Evolutionary conservation across 2,888 invertebrate genomes (phyloP).

Genomic region (Tuta absoluta): DNA sequence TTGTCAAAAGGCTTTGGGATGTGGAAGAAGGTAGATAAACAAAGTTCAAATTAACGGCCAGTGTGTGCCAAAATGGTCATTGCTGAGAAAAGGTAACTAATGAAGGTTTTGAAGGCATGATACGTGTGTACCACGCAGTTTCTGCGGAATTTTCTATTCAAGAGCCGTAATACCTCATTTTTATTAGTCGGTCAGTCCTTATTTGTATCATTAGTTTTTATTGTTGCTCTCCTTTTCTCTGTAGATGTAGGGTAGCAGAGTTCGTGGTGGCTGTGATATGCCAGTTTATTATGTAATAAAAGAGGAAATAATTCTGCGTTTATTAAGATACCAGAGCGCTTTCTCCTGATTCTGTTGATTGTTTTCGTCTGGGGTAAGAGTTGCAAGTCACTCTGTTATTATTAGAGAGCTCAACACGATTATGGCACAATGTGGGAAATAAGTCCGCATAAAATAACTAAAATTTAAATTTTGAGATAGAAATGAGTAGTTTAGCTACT

Average conservation of each 20-base stretch:
- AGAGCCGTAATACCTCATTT: conserved; percentile 29
- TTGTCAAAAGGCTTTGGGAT: neutral
- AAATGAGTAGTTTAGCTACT: too few relatives aligned
- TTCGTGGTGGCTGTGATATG: conserved; percentile 16
- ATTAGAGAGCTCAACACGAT: neutral
- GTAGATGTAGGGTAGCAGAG: conserved; percentile 13
- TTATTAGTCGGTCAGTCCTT: conserved; percentile 22
- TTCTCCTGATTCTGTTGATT: neutral
- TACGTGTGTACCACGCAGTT: conserved; percentile 11
- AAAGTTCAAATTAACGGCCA: conserved; percentile 9
- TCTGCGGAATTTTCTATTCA: conserved; percentile 30
- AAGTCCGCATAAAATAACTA: neutral
- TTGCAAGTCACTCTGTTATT: neutral
- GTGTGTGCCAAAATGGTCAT: neutral
- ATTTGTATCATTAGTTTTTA: conserved; percentile 28
- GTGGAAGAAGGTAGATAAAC: neutral
- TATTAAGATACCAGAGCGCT: neutral
- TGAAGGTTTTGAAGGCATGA: conserved; percentile 19
- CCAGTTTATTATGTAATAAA: conserved; percentile 18
- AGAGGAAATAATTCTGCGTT: conserved; percentile 10
- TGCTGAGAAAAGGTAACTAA: conserved; percentile 1
- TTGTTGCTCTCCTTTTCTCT: conserved; percentile 8
- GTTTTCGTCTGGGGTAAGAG: neutral
- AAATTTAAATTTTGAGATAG: too few relatives aligned
- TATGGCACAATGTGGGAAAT: neutral